These are phyloP conservation scores for Cherax quadricarinatus DNA, from an alignment of 1,140 invertebrate genomes.

Conservation along the genomic window DNA sequence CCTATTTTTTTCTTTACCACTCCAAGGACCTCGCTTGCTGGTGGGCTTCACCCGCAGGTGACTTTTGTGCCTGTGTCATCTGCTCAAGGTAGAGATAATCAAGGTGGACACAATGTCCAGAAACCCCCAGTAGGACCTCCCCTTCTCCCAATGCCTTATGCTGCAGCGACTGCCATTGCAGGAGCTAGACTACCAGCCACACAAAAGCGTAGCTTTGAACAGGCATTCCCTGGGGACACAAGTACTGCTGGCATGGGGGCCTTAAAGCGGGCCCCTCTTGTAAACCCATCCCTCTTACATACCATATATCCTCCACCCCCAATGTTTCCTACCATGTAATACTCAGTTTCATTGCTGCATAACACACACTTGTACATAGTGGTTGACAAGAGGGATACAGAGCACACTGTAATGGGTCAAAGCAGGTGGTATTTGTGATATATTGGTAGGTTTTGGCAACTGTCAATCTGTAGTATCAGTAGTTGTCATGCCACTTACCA, in stretches of 20 bases:
- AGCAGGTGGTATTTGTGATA: constrained; percentile 55
- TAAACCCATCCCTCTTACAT: constrained; percentile 54
- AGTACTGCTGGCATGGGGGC: constrained; percentile 74
- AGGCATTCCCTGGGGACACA: constrained; percentile 76
- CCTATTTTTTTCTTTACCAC: constrained; percentile 49
- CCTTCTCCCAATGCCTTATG: constrained; percentile 65
- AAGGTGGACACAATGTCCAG: constrained; percentile 61
- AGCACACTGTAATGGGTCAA: constrained; percentile 49
- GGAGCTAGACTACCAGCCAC: constrained; percentile 72
- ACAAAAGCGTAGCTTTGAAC: constrained; percentile 78
- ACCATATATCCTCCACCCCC: constrained; percentile 69
- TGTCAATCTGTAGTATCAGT: constrained; percentile 35
- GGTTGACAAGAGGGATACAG: constrained; percentile 46
- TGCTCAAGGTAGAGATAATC: constrained; percentile 73
- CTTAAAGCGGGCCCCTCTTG: constrained; percentile 72
- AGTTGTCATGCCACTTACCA: constrained; percentile 52
- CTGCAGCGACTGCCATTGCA: constrained; percentile 74
- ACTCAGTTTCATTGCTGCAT: constrained; percentile 58
- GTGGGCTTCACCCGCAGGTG: constrained; percentile 58
- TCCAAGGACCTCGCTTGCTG: constrained; percentile 43
- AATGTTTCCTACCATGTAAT: constrained; percentile 69
- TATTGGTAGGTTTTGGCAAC: constrained; percentile 41
- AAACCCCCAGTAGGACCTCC: constrained; percentile 57
- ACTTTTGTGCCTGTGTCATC: constrained; percentile 74
- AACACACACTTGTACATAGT: constrained; percentile 62